Base-by-base conservation (phyloP, 2,797 vertebrate species). In the Bovichtus variegatus region DNA sequence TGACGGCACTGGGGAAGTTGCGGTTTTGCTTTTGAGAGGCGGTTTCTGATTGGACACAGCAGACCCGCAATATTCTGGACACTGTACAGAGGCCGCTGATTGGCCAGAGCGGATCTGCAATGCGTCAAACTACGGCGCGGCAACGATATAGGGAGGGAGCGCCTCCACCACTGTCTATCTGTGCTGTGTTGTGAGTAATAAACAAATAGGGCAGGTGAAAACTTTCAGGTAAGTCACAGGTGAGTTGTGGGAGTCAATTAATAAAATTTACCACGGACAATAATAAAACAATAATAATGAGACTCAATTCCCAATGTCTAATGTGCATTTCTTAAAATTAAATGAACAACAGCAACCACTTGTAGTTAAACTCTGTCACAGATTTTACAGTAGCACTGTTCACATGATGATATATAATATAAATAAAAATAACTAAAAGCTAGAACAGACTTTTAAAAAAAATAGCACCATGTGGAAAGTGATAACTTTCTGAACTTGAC, bases 61-160 rank as follows among this genome's bases (percentile, higher is more conserved):
- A 71, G 85, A 95, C 31, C 94, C 83, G 95, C 94, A 95, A 92
- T 94, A 74, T 85, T 81, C 79, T 76, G 53, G 64, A 59, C 57
- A 29, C 21, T 92, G 89, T 89, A 88, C 78, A 21, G 71, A 70
- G 60, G n/a, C 67, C 34, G 55, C 29, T 83, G 90, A 94, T 95
- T 95, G 94, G 95, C 85, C 88, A 55, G 40, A 11, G 70, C 27
- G 79, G 93, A 95, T 92, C 95, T 94, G 95, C 95, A 96, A 95
- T 95, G 94, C 95, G 95, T 92, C 94, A 95, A 95, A 93, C 81
- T 86, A 87, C 87, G 86, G 89, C 91, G 91, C 89, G 82, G 81
- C 55, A 81, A 57, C 57, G 61, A 27, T 15, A 53, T 73, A 47
- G 40, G 80, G 68, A 77, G 82, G 78, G 74, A 79, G 74, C 44